Base-by-base conservation (phyloP, 2,888 invertebrate genomes). In the Melipona beecheii region DNA sequence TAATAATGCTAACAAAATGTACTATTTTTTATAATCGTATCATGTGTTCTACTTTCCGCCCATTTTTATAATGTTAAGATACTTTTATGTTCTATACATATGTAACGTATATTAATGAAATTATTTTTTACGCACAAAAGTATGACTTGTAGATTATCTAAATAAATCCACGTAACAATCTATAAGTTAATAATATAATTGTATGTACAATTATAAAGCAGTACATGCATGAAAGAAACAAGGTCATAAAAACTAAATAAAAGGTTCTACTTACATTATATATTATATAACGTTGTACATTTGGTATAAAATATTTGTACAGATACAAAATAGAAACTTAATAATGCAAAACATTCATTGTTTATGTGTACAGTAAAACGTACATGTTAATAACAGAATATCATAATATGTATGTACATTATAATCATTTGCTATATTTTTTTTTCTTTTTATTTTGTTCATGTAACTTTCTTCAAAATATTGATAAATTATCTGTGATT, bases 1-100 rank as follows among this genome's bases (percentile, higher is more conserved):
- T 74, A 81, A 43, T 62, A 82, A 64, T 83, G 52, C 68, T 83
- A 69, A 82, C 50, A 52, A 77, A 83, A 70, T 31, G 58, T 58
- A 65, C 77, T 84, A 83, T 83, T 83, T 82, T 73, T 72, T 83
- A 83, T 74, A 84, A 77, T n/a, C 50, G 50, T 83, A 83, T 66
- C 68, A 83, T 58, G 82, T 84, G 71, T 84, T 84, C 84, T 71
- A 84, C 74, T 77, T 78, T 83, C 83, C 83, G 83, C 83, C 83
- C 83, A 82, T 82, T 82, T 72, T 76, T 65, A 69, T 72, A 69
- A 81, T 58, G 56, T 69, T 58, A 74, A 83, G 83, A 70, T 75
- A 78, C 71, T 78, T 78, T 71, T 78, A 66, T 74, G 83, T 83
- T 78, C 4, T 31, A n/a, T 72, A 58, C 65, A 31, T 50, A 54